Conservation (phyloP, 2,113 vertebrate genomes). For the Saccopteryx bilineata region DNA sequence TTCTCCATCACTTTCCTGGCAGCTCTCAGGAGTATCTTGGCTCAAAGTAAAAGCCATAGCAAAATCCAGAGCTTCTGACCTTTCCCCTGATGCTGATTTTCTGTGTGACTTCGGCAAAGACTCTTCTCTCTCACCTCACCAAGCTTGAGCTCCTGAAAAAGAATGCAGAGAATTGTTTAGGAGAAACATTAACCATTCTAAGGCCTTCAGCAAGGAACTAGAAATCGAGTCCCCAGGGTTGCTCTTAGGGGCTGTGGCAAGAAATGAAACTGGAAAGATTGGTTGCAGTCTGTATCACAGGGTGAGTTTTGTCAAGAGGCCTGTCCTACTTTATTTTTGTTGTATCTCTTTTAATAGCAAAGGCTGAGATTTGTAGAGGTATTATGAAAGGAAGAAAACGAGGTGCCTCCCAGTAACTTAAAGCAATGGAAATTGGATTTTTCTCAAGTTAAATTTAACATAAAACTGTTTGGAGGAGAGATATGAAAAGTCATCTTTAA, state of each 20-base stretch:
- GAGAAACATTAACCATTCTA: constrained; percentile 17
- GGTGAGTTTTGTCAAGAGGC: background rate
- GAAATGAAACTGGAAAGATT: background rate
- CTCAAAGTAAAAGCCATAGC: background rate
- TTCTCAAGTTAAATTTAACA: background rate
- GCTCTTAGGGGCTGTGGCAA: background rate
- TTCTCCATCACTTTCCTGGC: background rate
- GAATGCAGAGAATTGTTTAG: background rate
- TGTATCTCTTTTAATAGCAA: background rate
- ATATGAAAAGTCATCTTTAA: background rate
- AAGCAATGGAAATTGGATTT: constrained; percentile 2
- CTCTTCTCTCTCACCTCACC: background rate
- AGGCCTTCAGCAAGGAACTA: background rate
- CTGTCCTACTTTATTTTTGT: background rate
- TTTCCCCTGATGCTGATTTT: background rate
- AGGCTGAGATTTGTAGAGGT: background rate
- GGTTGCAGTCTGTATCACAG: background rate
- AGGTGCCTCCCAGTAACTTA: background rate
- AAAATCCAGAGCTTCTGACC: constrained; percentile 6
- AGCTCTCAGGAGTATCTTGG: background rate
- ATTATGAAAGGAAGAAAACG: constrained; percentile 14
- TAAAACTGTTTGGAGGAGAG: background rate
- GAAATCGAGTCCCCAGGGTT: background rate
- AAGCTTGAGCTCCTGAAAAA: background rate
- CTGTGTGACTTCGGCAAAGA: background rate